Conservation (phyloP, 2,113 vertebrate species). For the Paradoxurus hermaphroditus region DNA sequence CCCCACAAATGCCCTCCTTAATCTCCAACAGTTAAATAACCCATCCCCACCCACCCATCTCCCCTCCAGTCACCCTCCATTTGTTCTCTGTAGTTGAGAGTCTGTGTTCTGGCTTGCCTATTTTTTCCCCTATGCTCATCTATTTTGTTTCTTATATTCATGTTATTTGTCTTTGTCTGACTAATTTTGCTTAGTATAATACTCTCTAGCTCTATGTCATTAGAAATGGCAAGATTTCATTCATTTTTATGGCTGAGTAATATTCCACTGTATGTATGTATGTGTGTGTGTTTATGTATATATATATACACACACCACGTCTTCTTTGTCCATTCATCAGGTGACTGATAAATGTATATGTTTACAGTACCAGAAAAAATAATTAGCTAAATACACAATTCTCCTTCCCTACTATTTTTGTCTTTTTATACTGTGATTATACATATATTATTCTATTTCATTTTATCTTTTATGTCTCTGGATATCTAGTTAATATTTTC, state of each 20-base stretch:
- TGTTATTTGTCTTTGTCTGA: background rate
- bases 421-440: background rate
- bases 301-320: no score
- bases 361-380: background rate
- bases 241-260: background rate
- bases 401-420: background rate
- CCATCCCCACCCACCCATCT: background rate
- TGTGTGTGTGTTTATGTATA: rapidly evolving
- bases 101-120: background rate
- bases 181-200: background rate
- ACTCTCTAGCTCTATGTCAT: background rate
- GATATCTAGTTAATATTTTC: background rate
- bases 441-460: background rate
- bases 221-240: background rate
- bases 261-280: no score
- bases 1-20: background rate
- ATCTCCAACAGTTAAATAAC: background rate
- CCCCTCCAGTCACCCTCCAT: background rate
- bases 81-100: background rate
- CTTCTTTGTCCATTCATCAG: background rate
- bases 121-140: background rate
- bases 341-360: background rate
- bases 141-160: background rate
- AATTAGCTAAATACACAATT: background rate
- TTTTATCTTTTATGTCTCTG: background rate